A percentile compares a stretch with the other conserved stretches of the same genome.
Evolutionary conservation across 1,140 invertebrate species (phyloP).

Genomic region (Caligus rogercresseyi): DNA sequence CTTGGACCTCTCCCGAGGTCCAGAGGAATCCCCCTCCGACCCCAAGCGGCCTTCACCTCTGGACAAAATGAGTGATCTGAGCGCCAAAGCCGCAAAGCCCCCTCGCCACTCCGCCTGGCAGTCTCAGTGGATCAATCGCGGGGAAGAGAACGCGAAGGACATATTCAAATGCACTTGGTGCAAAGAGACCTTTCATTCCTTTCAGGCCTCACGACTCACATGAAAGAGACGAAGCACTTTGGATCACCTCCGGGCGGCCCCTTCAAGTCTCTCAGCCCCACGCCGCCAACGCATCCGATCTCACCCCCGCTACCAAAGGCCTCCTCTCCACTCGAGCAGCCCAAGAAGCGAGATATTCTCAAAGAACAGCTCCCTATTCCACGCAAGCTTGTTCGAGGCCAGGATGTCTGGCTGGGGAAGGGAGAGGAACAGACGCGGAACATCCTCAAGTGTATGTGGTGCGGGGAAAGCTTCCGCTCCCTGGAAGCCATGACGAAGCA

Average conservation of each 20-base stretch:
- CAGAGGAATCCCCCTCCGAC: background rate
- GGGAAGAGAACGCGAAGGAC: slow-evolving; percentile 73
- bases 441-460: slow-evolving; percentile 96
- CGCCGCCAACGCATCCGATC: slow-evolving; percentile 27
- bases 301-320: slow-evolving; percentile 17
- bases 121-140: slow-evolving; percentile 78
- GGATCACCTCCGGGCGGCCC: slow-evolving; percentile 23
- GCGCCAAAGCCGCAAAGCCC: background rate
- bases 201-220: slow-evolving; percentile 79
- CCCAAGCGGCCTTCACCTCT: background rate
- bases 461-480: slow-evolving; percentile 78
- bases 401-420: slow-evolving; percentile 92
- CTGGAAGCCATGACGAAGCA: slow-evolving; percentile 89
- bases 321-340: slow-evolving; percentile 20
- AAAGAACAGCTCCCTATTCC: slow-evolving; percentile 81
- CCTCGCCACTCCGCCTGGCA: slow-evolving; percentile 47
- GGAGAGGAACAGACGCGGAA: slow-evolving; percentile 87
- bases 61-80: background rate
- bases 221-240: slow-evolving; percentile 83
- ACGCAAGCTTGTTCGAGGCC: slow-evolving; percentile 77
- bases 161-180: slow-evolving; percentile 86
- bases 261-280: slow-evolving; percentile 50
- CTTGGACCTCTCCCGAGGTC: background rate
- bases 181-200: slow-evolving; percentile 72
- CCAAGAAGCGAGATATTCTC: slow-evolving; percentile 49